A percentile compares a stretch with the other conserved stretches of the same genome.
phyloP scores from a whole-genome alignment of 2,888 invertebrate species.

The Noctua janthe region DNA sequence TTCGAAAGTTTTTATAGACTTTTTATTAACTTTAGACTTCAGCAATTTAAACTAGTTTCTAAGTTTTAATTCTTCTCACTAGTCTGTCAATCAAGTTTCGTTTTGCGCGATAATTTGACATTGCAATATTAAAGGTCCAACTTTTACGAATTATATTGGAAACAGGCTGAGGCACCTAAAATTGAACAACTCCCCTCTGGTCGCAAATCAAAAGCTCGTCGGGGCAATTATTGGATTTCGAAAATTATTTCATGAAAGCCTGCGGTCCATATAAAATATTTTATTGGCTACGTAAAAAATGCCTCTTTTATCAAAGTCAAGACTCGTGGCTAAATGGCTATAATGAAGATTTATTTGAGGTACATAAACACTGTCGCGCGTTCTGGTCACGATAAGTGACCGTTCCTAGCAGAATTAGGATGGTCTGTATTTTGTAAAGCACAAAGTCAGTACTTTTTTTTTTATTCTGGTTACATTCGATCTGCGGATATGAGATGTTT shows the following conservation, averaged over 20 bases:
- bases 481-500: background rate
- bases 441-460: background rate
- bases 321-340: constrained; percentile 6
- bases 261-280: constrained; percentile 52
- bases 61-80: constrained; percentile 38
- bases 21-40: constrained; percentile 27
- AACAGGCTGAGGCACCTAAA: constrained; percentile 58
- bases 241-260: constrained; percentile 68
- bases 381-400: background rate
- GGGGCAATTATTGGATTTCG: constrained; percentile 74
- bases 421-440: background rate
- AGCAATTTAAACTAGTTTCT: constrained; percentile 38
- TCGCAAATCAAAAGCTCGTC: constrained; percentile 72
- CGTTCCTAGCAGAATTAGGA: background rate
- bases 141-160: constrained; percentile 55
- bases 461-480: background rate
- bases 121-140: constrained; percentile 49
- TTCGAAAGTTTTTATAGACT: constrained; percentile 11
- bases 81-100: constrained; percentile 44
- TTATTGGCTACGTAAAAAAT: constrained; percentile 47
- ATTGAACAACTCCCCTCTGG: constrained; percentile 62
- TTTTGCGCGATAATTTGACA: constrained; percentile 45
- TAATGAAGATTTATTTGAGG: constrained; percentile 41
- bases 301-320: constrained; percentile 26
- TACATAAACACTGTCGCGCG: constrained; percentile 1